These are phyloP conservation scores for Lutjanus campechanus DNA, from an alignment of 2,797 vertebrate genomes.

Conservation along the genomic window DNA sequence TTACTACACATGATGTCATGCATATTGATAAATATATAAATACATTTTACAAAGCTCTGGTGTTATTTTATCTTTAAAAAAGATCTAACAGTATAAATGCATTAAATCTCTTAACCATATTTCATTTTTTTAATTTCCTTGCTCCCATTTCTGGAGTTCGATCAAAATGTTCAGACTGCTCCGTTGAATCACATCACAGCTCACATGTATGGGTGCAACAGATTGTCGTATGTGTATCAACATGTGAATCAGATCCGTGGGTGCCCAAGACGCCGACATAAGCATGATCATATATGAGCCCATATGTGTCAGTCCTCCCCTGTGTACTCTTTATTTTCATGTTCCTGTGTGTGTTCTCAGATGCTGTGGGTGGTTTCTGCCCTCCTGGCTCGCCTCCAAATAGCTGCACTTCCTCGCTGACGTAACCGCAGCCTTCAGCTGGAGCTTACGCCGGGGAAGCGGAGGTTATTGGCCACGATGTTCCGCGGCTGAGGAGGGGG, in stretches of 20 bases:
- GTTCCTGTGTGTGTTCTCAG: conserved; percentile 16
- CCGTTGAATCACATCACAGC: not conserved
- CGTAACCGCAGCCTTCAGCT: conserved; percentile 50
- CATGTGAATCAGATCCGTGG: conserved; percentile 11
- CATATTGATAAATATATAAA: too few relatives aligned
- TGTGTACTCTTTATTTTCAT: not conserved
- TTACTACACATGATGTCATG: too few relatives aligned
- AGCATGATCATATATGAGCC: not conserved
- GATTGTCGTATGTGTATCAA: not conserved
- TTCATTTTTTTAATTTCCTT: too few relatives aligned
- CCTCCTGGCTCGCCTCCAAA: conserved; percentile 56
- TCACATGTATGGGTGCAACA: not conserved
- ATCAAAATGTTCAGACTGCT: not conserved
- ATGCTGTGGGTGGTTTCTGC: conserved; percentile 47
- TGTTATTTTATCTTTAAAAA: too few relatives aligned
- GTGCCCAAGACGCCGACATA: not conserved
- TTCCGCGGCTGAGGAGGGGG: conserved; percentile 45
- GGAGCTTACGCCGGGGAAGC: conserved; percentile 29
- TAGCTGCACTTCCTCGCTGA: conserved; percentile 49
- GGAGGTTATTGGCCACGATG: conserved; percentile 56
- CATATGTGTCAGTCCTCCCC: not conserved
- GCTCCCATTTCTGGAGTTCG: too few relatives aligned
- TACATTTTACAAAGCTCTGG: too few relatives aligned
- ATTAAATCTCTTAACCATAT: too few relatives aligned
- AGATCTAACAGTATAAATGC: too few relatives aligned